Conservation (phyloP, 2,888 invertebrate species). For the Leistus spinibarbis region DNA sequence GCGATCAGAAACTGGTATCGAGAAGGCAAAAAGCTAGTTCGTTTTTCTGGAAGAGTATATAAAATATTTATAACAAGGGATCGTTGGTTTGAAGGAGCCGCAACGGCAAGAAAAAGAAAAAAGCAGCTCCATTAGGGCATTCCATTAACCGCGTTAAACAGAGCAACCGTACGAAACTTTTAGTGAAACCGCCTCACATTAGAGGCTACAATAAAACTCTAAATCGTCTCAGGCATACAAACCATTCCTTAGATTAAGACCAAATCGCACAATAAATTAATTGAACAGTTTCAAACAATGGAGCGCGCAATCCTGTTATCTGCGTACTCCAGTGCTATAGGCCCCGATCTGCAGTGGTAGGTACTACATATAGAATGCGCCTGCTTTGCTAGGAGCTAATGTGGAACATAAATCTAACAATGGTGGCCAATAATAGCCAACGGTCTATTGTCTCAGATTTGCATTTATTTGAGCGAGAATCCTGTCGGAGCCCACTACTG, state of each 20-base stretch:
- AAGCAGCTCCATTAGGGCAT: conserved; percentile 24
- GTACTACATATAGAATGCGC: not conserved
- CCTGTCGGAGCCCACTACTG: conserved; percentile 6
- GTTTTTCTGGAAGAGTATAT: not conserved
- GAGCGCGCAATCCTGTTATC: conserved; percentile 38
- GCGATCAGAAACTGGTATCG: not conserved
- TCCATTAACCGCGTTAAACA: conserved; percentile 29
- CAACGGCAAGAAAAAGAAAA: not conserved
- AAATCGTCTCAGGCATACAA: conserved; percentile 38
- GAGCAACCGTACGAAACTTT: conserved; percentile 27
- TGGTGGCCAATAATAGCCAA: conserved; percentile 37
- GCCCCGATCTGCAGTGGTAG: not conserved
- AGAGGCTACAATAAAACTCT: conserved; percentile 37
- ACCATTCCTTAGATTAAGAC: conserved; percentile 39
- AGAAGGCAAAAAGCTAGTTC: not conserved
- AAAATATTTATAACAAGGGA: not conserved
- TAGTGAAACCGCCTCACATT: conserved; percentile 23
- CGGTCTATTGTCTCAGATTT: conserved; percentile 37
- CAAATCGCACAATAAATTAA: conserved; percentile 40
- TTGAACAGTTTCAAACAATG: conserved; percentile 39
- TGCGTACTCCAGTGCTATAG: conserved; percentile 9
- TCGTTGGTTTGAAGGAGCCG: conserved; percentile 6
- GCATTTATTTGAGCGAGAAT: conserved; percentile 35
- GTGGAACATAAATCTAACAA: conserved; percentile 38
- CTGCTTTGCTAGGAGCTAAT: conserved; percentile 20